These are phyloP conservation scores for Myotis pilosus DNA, from an alignment of 2,797 vertebrate species.

Conservation along the genomic window DNA sequence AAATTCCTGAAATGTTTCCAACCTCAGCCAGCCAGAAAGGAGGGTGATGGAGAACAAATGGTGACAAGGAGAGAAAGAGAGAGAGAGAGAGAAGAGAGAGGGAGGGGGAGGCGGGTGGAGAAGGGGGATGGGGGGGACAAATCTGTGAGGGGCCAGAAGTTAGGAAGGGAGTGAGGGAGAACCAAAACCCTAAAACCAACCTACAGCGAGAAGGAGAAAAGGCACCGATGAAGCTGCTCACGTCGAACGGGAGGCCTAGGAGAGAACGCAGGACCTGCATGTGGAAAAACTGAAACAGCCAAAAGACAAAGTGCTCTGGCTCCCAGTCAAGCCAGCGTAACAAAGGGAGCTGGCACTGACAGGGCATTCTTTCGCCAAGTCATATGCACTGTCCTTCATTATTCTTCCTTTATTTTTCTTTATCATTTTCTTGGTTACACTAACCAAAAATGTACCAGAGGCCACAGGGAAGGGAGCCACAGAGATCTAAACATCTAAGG, in stretches of 20 bases:
- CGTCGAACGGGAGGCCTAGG: background rate
- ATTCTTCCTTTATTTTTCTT: constrained; percentile 38
- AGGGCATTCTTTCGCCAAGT: background rate
- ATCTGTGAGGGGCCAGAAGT: background rate
- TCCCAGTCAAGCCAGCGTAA: background rate
- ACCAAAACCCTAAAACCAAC: background rate
- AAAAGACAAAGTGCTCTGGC: background rate
- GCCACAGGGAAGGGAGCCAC: background rate
- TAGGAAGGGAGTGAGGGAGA: background rate
- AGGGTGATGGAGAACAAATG: constrained; percentile 85
- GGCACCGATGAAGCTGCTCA: background rate
- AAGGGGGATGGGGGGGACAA: background rate
- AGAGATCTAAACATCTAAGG: constrained; percentile 44
- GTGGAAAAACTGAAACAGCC: background rate
- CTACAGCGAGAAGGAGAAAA: fast-evolving
- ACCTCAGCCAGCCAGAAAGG: constrained; percentile 82
- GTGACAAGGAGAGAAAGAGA: constrained; percentile 83
- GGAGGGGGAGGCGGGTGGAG: background rate
- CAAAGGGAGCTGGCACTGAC: background rate
- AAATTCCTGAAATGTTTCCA: constrained; percentile 87
- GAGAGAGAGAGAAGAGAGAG: constrained; percentile 31
- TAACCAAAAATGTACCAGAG: background rate
- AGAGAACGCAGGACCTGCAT: background rate
- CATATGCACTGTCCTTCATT: background rate
- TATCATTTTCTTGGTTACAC: background rate